Base-by-base conservation (phyloP, 2,888 invertebrate species). In the Drosophila imparisetae region DNA sequence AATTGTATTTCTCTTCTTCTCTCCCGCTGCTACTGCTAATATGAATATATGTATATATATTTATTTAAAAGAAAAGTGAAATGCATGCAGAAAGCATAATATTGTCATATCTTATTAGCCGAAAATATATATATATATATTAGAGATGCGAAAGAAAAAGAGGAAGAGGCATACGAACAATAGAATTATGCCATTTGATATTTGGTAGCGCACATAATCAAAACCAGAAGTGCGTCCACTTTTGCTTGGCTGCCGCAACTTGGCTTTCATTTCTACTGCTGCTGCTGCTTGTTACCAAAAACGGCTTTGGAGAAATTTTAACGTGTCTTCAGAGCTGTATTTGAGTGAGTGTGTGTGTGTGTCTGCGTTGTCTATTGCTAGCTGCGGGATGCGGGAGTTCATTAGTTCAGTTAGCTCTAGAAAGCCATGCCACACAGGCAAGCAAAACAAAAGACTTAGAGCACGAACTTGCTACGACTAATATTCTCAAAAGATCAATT, bases 131-230 rank as follows among this genome's bases (percentile, higher is more conserved):
- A 48, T 42, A 52, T 61, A 32, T 32, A 8, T 21, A 21, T 45
- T 45, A 8, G 54, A 66, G 48, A 69, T 18, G 38, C 29, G 49
- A 24, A 63, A 18, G 54, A 58, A 57, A 53, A 59, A 57, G 50
- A 65, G 59, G 53, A 66, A 64, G 49, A 71, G 54, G 49, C 42
- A 32, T 30, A 63, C 72, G 62, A 81, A 89, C 85, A 87, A 89
- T 58, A 89, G 90, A 88, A 90, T 90, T 83, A 89, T 89, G 90
- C 89, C 87, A 89, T 90, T 84, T 83, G 72, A 78, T 75, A 59
- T 67, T 59, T 60, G 62, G 58, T 54, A 48, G 80, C 73, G 77
- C 73, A 73, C 73, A 80, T 73, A 64, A 88, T 79, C 74, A 81
- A 75, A 72, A 86, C 67, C 78, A 81, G 86, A 80, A 83, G 87